These are phyloP conservation scores for Acrocephalus scirpaceus DNA, from an alignment of 2,797 vertebrate species.

Conservation along the genomic window DNA sequence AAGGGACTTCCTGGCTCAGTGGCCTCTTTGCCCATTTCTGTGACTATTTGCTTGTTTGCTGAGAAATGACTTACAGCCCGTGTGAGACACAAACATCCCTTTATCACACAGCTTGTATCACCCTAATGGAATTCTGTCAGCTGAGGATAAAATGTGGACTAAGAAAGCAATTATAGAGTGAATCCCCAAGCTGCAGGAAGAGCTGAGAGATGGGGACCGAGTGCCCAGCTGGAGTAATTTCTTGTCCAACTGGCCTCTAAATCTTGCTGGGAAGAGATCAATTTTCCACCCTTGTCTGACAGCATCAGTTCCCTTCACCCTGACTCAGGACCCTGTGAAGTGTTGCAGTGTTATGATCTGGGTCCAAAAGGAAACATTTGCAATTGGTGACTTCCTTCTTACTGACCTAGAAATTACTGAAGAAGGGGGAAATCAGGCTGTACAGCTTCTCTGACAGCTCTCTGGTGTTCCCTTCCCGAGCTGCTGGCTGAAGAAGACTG, in stretches of 20 bases:
- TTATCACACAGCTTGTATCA: conserved; percentile 64
- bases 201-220: conserved; percentile 18
- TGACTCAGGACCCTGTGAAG: background rate
- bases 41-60: conserved; percentile 53
- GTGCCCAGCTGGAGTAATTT: conserved; percentile 31
- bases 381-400: background rate
- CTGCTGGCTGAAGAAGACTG: background rate
- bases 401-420: background rate
- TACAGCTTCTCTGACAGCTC: background rate
- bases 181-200: conserved; percentile 21
- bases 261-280: conserved; percentile 29
- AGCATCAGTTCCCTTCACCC: conserved; percentile 2
- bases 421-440: background rate
- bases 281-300: conserved; percentile 24
- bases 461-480: background rate
- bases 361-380: background rate
- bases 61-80: conserved; percentile 54
- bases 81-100: conserved; percentile 64
- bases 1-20: background rate
- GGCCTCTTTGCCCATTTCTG: conserved; percentile 20
- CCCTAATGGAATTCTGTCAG: conserved; percentile 70
- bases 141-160: conserved; percentile 50
- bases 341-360: background rate
- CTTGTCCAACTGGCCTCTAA: conserved; percentile 35
- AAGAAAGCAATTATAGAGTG: conserved; percentile 55